Evolutionary conservation across 2,797 vertebrate species (phyloP).

Genomic region (Hapalemur alaotrensis): DNA sequence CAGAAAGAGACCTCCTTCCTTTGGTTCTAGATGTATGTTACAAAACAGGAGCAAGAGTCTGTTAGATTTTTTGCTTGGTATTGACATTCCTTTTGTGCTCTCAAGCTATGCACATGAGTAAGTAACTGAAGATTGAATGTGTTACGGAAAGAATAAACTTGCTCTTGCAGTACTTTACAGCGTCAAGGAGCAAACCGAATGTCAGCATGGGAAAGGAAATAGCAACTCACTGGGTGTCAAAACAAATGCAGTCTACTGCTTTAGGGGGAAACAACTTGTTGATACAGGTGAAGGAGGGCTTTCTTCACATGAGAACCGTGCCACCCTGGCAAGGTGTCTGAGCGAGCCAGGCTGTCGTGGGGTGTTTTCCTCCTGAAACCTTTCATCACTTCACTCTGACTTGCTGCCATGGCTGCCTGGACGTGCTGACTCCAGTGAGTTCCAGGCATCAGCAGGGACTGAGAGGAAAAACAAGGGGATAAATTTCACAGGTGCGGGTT

Average conservation of each 20-base stretch:
- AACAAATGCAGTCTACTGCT: neutral
- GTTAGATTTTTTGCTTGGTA: neutral
- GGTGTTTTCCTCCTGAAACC: neutral
- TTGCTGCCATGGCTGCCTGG: neutral
- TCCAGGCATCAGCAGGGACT: neutral
- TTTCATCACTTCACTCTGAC: neutral
- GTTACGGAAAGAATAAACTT: neutral
- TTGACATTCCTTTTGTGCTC: neutral
- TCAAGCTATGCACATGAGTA: neutral
- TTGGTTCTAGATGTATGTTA: neutral
- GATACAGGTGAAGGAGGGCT: neutral
- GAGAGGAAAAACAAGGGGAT: neutral
- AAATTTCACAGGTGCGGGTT: neutral
- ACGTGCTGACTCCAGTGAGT: neutral
- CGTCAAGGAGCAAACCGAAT: slow-evolving; percentile 10
- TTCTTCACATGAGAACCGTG: neutral
- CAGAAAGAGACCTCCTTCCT: neutral
- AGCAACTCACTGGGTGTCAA: neutral
- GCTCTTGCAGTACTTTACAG: neutral
- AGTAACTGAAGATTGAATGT: neutral
- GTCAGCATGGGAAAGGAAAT: neutral
- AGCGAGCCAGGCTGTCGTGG: neutral
- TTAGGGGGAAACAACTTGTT: neutral
- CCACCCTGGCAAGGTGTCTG: neutral
- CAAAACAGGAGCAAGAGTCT: neutral